Evolutionary conservation across 2,113 vertebrate genomes (phyloP), one percentile per base, ranked within the genome.

Genomic region (Hippocampus guttulatus): DNA sequence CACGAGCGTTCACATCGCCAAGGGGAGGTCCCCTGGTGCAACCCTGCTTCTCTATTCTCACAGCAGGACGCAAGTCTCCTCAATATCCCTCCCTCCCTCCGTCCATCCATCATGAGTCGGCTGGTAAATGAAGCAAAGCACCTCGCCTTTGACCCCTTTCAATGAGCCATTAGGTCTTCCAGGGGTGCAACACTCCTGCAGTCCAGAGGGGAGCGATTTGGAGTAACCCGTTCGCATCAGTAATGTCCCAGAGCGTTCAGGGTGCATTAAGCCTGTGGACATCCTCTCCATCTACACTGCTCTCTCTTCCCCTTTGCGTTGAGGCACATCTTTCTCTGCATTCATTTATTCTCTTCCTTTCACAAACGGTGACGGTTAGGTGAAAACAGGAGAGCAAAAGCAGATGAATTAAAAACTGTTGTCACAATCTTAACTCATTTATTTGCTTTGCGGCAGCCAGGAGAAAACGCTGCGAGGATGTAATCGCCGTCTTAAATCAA

Each of bases 101-200:
- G 73, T 83, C 81, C 83, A 86, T 89, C 82, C 90, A 87, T 89
- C 86, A 85, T 81, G 69, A 74, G 75, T 77, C 52, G 69, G 68
- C 69, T 75, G 86, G 84, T 87, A 87, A 89, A 89, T 89, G 90
- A 85, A 89, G 83, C 79, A 74, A 27, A 81, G 84, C 73, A 43
- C 79, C 73, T 86, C 68, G 45, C 82, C 81, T 83, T 75, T 88
- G 88, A 92, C 89, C 90, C 85, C 87, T 90, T 89, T 91, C 85
- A 85, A 73, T 87, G 77, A 88, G 85, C 82, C 75, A 78, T 73
- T 62, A 73, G 85, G 81, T 82, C 80, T 75, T 81, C 71, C 68
- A 72, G 66, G 62, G 75, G 70, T 71, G 71, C 75, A 61, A 41
- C 38, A 30, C 79, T 78, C 74, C 43, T 21, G 7, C 67, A 69